Conservation (phyloP, 2,888 invertebrate species). For the Monopis laevigella region DNA sequence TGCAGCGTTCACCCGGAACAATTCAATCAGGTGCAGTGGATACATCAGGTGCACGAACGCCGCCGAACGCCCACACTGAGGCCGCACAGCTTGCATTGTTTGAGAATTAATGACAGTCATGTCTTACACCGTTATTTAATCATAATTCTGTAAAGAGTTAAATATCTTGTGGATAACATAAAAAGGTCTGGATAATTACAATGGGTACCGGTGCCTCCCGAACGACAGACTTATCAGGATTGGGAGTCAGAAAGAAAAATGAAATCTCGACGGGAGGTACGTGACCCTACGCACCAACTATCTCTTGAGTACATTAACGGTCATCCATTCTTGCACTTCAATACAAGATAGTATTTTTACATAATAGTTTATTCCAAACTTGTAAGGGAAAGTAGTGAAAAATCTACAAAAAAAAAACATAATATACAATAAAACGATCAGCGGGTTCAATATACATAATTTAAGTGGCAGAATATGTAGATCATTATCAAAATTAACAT, state of each 20-base stretch:
- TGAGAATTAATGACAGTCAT: constrained; percentile 7
- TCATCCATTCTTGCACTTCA: neutral
- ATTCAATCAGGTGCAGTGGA: constrained; percentile 11
- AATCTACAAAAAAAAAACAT: too few species aligned
- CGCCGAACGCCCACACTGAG: constrained; percentile 4
- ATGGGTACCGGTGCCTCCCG: constrained; percentile 4
- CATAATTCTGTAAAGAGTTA: neutral
- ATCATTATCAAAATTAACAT: too few species aligned
- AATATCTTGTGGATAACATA: neutral
- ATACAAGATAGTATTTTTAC: too few species aligned
- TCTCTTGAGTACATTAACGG: constrained; percentile 8
- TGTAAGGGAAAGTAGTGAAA: too few species aligned
- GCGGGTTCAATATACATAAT: too few species aligned
- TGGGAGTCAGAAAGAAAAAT: constrained; percentile 4
- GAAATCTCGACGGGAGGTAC: constrained; percentile 6
- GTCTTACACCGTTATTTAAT: constrained; percentile 6
- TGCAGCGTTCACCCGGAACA: constrained; percentile 5
- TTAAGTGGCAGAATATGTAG: too few species aligned
- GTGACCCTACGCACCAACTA: constrained; percentile 3
- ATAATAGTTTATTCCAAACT: too few species aligned
- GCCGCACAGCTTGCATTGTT: constrained; percentile 1
- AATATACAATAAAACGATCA: too few species aligned
- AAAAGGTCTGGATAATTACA: constrained; percentile 3
- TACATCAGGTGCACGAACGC: constrained; percentile 6
- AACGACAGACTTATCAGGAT: constrained; percentile 37